A percentile compares a stretch with the other conserved stretches of the same genome.
phyloP scores from a whole-genome alignment of 2,797 vertebrate genomes.

The Trichosurus vulpecula region DNA sequence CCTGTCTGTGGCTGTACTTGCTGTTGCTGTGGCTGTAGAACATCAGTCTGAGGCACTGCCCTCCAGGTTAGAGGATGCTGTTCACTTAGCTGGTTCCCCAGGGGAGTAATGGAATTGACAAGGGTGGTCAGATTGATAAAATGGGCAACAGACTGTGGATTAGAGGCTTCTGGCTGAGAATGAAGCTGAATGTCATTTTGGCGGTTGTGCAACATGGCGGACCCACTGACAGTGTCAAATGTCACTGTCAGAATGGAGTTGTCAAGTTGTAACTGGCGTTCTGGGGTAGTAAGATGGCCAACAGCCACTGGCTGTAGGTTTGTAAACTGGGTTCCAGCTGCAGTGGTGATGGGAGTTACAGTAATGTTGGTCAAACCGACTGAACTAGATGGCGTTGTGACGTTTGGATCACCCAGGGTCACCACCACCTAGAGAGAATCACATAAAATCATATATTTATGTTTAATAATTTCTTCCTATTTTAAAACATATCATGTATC shows the following conservation, averaged over 20 bases:
- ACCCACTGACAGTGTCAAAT: constrained; percentile 95
- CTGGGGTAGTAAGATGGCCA: constrained; percentile 89
- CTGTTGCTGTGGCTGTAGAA: constrained; percentile 82
- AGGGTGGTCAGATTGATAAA: constrained; percentile 97
- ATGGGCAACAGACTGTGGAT: constrained; percentile 93
- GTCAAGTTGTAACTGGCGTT: constrained; percentile 94
- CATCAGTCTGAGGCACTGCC: constrained; percentile 87
- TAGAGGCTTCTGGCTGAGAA: constrained; percentile 83
- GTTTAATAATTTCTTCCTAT: background rate
- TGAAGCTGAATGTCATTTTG: constrained; percentile 90
- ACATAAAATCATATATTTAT: background rate
- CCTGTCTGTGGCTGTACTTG: constrained; percentile 69
- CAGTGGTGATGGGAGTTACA: constrained; percentile 92
- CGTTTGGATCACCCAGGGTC: constrained; percentile 90
- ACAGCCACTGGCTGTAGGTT: constrained; percentile 95
- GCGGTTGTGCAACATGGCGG: constrained; percentile 94
- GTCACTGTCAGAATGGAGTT: constrained; percentile 98
- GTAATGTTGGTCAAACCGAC: constrained; percentile 95
- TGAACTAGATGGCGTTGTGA: constrained; percentile 89
- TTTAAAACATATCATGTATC: background rate
- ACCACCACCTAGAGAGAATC: constrained; percentile 92
- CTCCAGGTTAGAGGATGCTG: constrained; percentile 93
- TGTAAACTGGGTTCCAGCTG: constrained; percentile 92
- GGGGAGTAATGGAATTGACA: constrained; percentile 93
- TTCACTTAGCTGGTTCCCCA: constrained; percentile 89